These are phyloP conservation scores for Luehdorfia chinensis DNA, from an alignment of 1,140 invertebrate genomes.

Conservation along the genomic window DNA sequence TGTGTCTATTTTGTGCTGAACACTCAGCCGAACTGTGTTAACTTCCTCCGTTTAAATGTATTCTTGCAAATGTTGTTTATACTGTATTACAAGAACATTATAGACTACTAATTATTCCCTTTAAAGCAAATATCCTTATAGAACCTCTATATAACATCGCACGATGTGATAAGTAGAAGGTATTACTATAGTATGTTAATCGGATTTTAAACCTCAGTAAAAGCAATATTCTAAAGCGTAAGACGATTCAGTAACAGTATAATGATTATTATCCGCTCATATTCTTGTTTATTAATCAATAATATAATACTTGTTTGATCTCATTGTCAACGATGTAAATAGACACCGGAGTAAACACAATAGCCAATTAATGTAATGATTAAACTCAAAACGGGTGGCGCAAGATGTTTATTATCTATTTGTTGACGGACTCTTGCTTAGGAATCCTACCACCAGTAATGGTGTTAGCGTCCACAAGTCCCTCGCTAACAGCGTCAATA, in stretches of 20 bases:
- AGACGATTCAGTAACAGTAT: constrained; percentile 11
- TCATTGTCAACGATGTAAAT: constrained; percentile 64
- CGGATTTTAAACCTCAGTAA: constrained; percentile 7
- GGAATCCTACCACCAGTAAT: too few species aligned
- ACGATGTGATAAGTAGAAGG: too few species aligned
- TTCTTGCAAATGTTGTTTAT: too few species aligned
- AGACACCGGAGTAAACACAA: constrained; percentile 58
- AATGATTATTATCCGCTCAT: constrained; percentile 21
- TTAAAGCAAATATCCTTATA: too few species aligned
- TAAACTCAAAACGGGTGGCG: constrained; percentile 61
- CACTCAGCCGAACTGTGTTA: too few species aligned
- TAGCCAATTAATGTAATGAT: constrained; percentile 71
- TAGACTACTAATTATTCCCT: too few species aligned
- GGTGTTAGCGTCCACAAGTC: too few species aligned
- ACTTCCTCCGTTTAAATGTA: too few species aligned
- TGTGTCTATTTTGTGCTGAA: too few species aligned
- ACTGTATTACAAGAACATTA: too few species aligned
- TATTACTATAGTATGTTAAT: constrained; percentile 7
- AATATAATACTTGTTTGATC: constrained; percentile 60
- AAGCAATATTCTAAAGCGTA: background rate
- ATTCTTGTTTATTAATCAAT: constrained; percentile 51
- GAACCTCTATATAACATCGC: constrained; percentile 1
- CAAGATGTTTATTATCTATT: constrained; percentile 57
- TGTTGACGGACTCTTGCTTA: too few species aligned
- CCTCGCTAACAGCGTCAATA: too few species aligned